Conservation (phyloP, 2,888 invertebrate species). For the Harpalus rubripes region DNA sequence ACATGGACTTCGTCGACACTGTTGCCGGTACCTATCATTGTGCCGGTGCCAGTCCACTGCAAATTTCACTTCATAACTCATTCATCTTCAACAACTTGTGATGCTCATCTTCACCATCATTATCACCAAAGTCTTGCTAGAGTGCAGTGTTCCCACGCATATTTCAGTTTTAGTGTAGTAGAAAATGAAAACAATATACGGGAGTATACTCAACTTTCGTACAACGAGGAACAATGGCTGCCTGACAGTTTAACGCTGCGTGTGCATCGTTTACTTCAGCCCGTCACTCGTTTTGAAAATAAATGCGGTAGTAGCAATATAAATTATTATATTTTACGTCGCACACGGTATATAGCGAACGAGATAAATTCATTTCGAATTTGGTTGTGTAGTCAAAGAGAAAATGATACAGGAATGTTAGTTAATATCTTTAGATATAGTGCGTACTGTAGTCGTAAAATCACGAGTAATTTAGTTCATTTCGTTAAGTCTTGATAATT, state of each 20-base stretch:
- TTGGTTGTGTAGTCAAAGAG: slow-evolving; percentile 36
- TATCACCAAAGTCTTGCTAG: slow-evolving; percentile 43
- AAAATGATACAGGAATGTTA: slow-evolving; percentile 49
- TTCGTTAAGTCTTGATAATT: slow-evolving; percentile 53
- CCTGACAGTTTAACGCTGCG: slow-evolving; percentile 13
- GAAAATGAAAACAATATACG: slow-evolving; percentile 8
- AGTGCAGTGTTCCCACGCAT: slow-evolving; percentile 37
- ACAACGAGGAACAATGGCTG: slow-evolving; percentile 38
- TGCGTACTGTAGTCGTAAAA: slow-evolving; percentile 32
- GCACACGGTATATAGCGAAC: slow-evolving; percentile 14
- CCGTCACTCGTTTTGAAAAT: not conserved
- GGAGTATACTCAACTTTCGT: slow-evolving; percentile 47
- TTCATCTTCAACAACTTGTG: slow-evolving; percentile 35
- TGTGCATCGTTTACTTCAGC: slow-evolving; percentile 1
- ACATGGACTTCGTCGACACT: slow-evolving; percentile 32
- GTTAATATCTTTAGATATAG: slow-evolving; percentile 30
- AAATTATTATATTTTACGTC: slow-evolving; percentile 43
- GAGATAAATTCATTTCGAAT: slow-evolving; percentile 35
- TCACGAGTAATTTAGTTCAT: slow-evolving; percentile 53
- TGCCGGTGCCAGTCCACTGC: slow-evolving; percentile 12
- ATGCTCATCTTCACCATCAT: slow-evolving; percentile 23
- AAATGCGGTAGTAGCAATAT: slow-evolving; percentile 37
- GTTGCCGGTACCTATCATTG: slow-evolving; percentile 21
- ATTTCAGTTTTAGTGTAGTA: slow-evolving; percentile 28
- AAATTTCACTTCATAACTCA: slow-evolving; percentile 39